Evolutionary conservation across 2,797 vertebrate species (phyloP), one percentile per base, ranked within the genome.

Genomic region (Callimico goeldii): DNA sequence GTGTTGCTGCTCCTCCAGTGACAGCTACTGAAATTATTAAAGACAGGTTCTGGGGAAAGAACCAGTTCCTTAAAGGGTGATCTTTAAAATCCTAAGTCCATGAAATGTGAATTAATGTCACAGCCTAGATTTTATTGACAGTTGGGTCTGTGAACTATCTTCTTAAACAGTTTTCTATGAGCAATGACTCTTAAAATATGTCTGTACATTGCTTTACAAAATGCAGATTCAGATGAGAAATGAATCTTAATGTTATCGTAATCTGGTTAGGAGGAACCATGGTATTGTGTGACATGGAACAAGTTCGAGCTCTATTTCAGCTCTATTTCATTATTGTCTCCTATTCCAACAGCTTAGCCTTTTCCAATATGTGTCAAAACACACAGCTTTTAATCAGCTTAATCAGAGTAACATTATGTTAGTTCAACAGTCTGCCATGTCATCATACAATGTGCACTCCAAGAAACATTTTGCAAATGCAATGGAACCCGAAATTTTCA

Each of bases 371-470:
- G 91, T 95, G 76, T 98, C 94, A 95, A 97, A 96, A 98, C 85
- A 94, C 90, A 61, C 88, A 57, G 82, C 46, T 93, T 91, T 98
- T 97, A 97, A 98, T 98, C 97, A 95, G 97, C 94, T 98, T 97
- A 95, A 97, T 97, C 97, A 94, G 91, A 97, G 93, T 64, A 97
- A 97, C 93, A 88, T 90, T 96, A 90, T 81, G 96, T 97, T 96
- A 91, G 57, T 64, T 96, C 95, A 97, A 93, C 79, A 89, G 64
- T 80, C 85, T 94, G 96, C 93, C 50, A 73, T 93, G 84, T 97
- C 96, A 96, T 87, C 95, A 92, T 92, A 92, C 94, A 91, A 82
- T 97, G 96, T 89, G 92, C 96, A 96, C 80, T 83, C 61, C 26
- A 48, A 97, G 97, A 90, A 97, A 94, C 46, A 79, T 96, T 98